Evolutionary conservation across 2,797 vertebrate genomes (phyloP).

Genomic region (Knipowitschia caucasica): DNA sequence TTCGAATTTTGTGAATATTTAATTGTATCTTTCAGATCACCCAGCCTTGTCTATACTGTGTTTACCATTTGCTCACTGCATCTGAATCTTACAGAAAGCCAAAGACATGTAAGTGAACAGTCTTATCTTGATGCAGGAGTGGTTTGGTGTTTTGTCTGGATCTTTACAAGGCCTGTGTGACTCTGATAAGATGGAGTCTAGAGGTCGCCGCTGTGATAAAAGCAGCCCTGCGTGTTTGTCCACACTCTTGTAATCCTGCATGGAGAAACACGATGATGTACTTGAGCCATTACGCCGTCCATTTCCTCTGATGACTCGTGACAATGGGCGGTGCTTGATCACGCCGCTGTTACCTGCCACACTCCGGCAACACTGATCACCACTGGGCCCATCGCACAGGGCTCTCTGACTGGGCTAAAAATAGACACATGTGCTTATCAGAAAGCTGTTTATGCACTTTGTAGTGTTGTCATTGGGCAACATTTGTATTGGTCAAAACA

Average conservation of each 20-base stretch:
- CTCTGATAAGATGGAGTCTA: slow-evolving; percentile 48
- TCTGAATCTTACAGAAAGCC: not conserved
- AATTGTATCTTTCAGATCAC: too few relatives aligned
- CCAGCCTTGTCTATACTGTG: too few relatives aligned
- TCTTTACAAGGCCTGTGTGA: slow-evolving; percentile 53
- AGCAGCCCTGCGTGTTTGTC: slow-evolving; percentile 12
- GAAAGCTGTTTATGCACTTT: not conserved
- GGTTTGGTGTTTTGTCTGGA: slow-evolving; percentile 39
- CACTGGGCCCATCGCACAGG: not conserved
- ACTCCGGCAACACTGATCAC: slow-evolving; percentile 25
- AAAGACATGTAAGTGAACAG: not conserved
- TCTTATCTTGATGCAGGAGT: slow-evolving; percentile 1
- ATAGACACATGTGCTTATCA: not conserved
- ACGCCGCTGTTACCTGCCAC: slow-evolving; percentile 5
- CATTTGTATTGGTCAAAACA: too few relatives aligned
- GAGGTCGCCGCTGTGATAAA: slow-evolving; percentile 53
- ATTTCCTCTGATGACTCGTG: slow-evolving; percentile 41
- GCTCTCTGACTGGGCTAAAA: not conserved
- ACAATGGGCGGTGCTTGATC: slow-evolving; percentile 24
- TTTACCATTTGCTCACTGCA: too few relatives aligned
- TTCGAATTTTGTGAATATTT: too few relatives aligned
- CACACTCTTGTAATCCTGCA: slow-evolving; percentile 8
- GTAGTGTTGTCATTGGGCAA: too few relatives aligned
- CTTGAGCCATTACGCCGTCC: slow-evolving; percentile 30
- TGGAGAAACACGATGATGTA: slow-evolving; percentile 38